Base-by-base conservation (phyloP, 2,113 vertebrate species). In the Glaucomys volans region DNA sequence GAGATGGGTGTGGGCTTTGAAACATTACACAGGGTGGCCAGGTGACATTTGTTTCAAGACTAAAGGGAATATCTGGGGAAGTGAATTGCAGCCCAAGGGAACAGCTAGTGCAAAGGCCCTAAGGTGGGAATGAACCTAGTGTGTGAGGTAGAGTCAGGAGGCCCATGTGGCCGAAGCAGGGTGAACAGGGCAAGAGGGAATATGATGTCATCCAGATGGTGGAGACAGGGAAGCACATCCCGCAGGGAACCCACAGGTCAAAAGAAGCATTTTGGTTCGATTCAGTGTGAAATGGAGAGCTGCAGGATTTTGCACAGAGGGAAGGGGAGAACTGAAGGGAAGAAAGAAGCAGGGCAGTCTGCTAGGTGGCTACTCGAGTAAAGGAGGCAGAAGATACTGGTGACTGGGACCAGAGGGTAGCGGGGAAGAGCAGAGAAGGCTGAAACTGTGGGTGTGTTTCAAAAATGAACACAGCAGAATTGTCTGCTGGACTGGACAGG, bases 1-100 rank as follows among this genome's bases (percentile, higher is more conserved):
- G 92, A n/a, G 59, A 87, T 81, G 37, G 92, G 37, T 10, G 10
- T 57, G 66, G 69, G 50, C 50, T 92, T 59, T 86, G 95, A 87
- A 84, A 69, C 26, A 66, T 44, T 37, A n/a, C 50, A 82, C 22
- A 62, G 84, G 22, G 81, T 72, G 69, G 18, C 72, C 91, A 95
- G 87, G 92, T 94, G 71, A 94, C 90, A 84, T 64, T 54, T 71
- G 12, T 93, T 85, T 80, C 66, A 57, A 77, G n/a, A 94, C 42
- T n/a, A 93, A 93, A 95, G 91, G 95, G 91, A 96, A 93, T 44
- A n/a, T n/a, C n/a, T n/a, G 64, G 91, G 82, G 64, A 77, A 71
- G 77, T 28, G 59, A 52, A 52, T 85, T 52, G 16, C 71, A 92
- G 66, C 37, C 57, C 52, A 32, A 54, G 8, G 40, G 52, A 91